Conservation (phyloP, 2,113 vertebrate genomes). For the Cyphomyrus plagiostoma region DNA sequence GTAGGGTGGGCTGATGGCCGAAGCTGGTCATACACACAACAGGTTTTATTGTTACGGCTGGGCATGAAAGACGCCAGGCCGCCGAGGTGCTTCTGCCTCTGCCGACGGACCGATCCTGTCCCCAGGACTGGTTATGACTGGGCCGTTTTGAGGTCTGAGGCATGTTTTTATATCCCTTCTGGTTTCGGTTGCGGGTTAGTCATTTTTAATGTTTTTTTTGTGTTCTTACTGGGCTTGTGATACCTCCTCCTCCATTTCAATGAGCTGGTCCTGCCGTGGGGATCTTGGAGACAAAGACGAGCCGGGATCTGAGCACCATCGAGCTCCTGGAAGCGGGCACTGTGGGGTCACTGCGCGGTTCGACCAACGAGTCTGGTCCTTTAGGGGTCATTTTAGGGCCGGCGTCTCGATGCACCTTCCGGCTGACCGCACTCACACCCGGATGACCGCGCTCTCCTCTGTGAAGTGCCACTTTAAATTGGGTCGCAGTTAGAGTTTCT, state of each 20-base stretch:
- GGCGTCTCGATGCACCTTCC: background rate
- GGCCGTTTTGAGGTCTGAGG: background rate
- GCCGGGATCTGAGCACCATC: background rate
- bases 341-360: background rate
- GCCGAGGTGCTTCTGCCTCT: background rate
- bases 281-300: conserved; percentile 3
- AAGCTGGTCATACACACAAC: conserved; percentile 26
- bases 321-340: background rate
- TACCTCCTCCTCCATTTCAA: background rate
- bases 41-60: conserved; percentile 37
- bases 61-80: background rate
- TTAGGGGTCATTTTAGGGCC: background rate
- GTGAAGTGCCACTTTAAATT: background rate
- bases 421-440: background rate
- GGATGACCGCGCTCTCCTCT: background rate
- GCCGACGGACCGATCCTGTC: background rate
- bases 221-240: background rate
- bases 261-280: background rate
- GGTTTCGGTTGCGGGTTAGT: background rate
- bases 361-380: background rate
- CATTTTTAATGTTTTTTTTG: background rate
- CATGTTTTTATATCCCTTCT: background rate
- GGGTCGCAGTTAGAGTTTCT: background rate
- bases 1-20: conserved; percentile 11
- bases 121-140: background rate